Evolutionary conservation across 2,113 vertebrate species (phyloP).

Genomic region (Pachycephala philippinensis): DNA sequence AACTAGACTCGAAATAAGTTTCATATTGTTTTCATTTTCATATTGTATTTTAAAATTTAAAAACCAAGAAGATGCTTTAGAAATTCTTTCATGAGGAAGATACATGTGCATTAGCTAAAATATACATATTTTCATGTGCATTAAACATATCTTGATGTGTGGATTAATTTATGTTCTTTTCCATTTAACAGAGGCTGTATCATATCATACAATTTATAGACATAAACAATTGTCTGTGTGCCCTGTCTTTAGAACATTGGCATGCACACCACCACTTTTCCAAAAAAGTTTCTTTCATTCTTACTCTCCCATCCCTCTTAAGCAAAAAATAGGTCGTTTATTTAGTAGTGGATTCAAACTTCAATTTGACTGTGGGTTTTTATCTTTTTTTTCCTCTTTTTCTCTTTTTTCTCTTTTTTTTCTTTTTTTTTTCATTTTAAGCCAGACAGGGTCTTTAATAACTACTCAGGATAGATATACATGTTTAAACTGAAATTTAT

Average conservation of each 20-base stretch:
- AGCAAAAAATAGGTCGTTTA: not conserved
- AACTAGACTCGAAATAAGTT: not conserved
- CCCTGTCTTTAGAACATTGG: not conserved
- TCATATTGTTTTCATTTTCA: not conserved
- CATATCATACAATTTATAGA: not conserved
- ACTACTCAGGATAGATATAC: not conserved
- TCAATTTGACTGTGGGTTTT: not conserved
- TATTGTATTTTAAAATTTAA: not conserved
- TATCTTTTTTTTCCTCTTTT: not conserved
- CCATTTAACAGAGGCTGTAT: not conserved
- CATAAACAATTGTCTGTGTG: not conserved
- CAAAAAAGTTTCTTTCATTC: not conserved
- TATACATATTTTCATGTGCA: not conserved
- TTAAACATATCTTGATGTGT: not conserved
- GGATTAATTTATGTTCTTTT: not conserved
- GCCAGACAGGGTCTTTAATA: not conserved
- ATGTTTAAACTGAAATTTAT: not conserved
- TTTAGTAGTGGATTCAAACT: not conserved
- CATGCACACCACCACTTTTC: not conserved
- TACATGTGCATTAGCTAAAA: not conserved
- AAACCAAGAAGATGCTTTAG: not conserved
- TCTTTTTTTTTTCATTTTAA: not conserved
- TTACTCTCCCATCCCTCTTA: not conserved
- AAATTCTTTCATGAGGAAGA: not conserved
- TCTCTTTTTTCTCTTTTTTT: not conserved